phyloP scores from a whole-genome alignment of 2,797 vertebrate species.

The Pangasius sanitwongsei region DNA sequence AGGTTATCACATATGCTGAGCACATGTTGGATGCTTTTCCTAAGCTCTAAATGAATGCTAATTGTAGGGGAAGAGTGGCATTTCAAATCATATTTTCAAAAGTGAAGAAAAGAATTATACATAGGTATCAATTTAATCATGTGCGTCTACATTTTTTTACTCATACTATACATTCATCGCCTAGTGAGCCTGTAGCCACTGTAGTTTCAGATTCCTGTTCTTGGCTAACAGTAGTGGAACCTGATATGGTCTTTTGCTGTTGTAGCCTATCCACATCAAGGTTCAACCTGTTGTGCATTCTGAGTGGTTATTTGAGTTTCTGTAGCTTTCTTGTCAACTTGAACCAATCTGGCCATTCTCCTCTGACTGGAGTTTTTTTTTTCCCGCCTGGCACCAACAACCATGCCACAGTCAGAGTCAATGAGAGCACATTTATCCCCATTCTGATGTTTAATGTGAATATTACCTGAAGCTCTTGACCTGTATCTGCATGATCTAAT shows the following conservation, averaged over 20 bases:
- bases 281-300: neutral
- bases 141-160: too few species aligned
- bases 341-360: too few species aligned
- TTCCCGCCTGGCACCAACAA: too few species aligned
- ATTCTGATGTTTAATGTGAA: too few species aligned
- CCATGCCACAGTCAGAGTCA: too few species aligned
- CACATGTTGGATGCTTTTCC: neutral
- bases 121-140: too few species aligned
- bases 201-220: neutral
- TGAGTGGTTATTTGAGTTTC: neutral
- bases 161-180: neutral
- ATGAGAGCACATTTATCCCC: too few species aligned
- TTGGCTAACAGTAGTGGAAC: neutral
- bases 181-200: neutral
- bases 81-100: neutral
- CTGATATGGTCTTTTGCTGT: neutral
- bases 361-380: too few species aligned
- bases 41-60: neutral
- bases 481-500: too few species aligned
- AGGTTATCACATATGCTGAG: neutral
- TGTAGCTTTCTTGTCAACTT: too few species aligned
- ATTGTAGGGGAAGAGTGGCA: neutral
- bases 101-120: too few species aligned
- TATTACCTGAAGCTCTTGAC: too few species aligned
- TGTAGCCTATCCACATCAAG: neutral